These are phyloP conservation scores for Dromaius novaehollandiae DNA, from an alignment of 2,113 vertebrate species.

Conservation along the genomic window DNA sequence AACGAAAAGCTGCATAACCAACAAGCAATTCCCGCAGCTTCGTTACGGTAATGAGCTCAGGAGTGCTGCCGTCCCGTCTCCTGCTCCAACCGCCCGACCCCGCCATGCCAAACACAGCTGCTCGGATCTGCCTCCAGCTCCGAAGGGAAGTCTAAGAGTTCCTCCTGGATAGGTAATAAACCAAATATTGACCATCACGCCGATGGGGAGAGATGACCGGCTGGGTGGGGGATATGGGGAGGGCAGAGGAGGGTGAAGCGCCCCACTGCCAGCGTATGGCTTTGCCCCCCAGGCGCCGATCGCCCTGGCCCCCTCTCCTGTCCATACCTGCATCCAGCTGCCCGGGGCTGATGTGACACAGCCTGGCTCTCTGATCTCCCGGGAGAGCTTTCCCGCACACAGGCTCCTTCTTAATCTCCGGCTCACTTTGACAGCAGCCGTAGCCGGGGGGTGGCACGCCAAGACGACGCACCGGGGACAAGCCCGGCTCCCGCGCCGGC, in stretches of 20 bases:
- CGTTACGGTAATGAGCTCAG: constrained; percentile 7
- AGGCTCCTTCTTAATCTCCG: background rate
- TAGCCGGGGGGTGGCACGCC: background rate
- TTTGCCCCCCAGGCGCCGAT: background rate
- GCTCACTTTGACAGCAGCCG: background rate
- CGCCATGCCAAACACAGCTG: constrained; percentile 51
- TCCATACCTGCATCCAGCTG: too few relatives aligned
- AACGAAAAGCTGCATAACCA: constrained; percentile 50
- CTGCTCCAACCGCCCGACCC: background rate
- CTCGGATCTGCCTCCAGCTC: constrained; percentile 30
- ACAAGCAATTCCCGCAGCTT: background rate
- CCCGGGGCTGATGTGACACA: background rate
- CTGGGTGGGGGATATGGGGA: background rate
- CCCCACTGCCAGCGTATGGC: background rate
- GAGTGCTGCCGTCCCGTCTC: constrained; percentile 1
- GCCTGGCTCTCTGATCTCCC: background rate
- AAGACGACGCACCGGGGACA: background rate
- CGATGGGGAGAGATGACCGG: background rate
- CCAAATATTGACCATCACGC: background rate
- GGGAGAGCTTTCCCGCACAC: background rate
- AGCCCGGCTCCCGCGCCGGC: background rate
- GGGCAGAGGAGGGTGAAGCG: background rate
- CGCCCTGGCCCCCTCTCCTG: background rate
- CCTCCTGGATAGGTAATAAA: constrained; percentile 34
- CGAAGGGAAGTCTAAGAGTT: background rate